These are phyloP conservation scores for Aricia artaxerxes DNA, from an alignment of 2,888 invertebrate species.

Conservation along the genomic window DNA sequence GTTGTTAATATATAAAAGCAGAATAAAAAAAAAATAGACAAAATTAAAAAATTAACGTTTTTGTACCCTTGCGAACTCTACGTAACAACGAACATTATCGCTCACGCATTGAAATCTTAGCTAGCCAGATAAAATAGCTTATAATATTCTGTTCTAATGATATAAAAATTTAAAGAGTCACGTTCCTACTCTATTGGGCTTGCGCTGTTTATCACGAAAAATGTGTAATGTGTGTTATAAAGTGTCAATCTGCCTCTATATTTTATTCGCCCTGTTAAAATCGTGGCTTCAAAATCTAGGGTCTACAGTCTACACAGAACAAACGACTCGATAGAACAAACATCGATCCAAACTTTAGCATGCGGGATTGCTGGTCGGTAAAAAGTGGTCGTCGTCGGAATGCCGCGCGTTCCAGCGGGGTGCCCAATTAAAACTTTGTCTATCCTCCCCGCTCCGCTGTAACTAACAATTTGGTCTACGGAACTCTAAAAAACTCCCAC, in stretches of 20 bases:
- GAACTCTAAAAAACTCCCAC: too few species aligned
- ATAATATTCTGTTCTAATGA: too few species aligned
- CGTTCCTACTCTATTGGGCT: too few species aligned
- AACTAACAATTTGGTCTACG: constrained; percentile 1
- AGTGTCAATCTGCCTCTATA: too few species aligned
- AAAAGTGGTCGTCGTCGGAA: constrained; percentile 73
- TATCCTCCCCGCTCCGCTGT: constrained; percentile 49
- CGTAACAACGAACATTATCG: not conserved
- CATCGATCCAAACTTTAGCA: not conserved
- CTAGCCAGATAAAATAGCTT: not conserved
- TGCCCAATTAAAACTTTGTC: constrained; percentile 80
- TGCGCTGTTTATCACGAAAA: too few species aligned
- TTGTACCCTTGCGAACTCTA: not conserved
- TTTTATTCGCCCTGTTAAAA: not conserved
- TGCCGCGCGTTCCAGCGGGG: constrained; percentile 75
- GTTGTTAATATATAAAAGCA: not conserved
- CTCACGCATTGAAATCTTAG: not conserved
- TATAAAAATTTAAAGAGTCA: too few species aligned
- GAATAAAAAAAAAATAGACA: not conserved
- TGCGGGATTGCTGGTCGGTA: constrained; percentile 59
- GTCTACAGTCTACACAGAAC: not conserved
- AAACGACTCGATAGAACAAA: not conserved
- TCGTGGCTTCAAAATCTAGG: not conserved
- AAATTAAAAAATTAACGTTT: not conserved
- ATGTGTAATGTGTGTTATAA: too few species aligned